These are phyloP conservation scores for Opisthograptis luteolata DNA, from an alignment of 2,888 invertebrate species.

Conservation along the genomic window DNA sequence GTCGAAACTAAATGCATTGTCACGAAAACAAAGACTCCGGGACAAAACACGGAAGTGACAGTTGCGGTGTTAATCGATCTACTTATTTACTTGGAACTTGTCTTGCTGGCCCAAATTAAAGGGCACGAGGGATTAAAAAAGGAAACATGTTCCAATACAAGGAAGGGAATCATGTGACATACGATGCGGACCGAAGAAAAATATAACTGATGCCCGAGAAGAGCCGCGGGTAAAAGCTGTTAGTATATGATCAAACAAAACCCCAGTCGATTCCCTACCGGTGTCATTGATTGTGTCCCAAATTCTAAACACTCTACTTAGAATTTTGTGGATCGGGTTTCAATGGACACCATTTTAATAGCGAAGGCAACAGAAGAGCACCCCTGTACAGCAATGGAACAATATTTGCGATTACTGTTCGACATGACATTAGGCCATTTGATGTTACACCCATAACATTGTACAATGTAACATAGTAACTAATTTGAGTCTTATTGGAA, in stretches of 20 bases:
- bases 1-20: constrained; percentile 56
- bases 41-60: constrained; percentile 65
- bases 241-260: no score
- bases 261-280: no score
- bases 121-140: not conserved
- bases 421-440: constrained; percentile 68
- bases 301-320: not conserved
- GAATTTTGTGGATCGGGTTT: constrained; percentile 27
- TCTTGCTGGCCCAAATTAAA: not conserved
- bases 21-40: constrained; percentile 53
- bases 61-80: constrained; percentile 36
- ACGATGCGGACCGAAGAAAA: no score
- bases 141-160: not conserved
- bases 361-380: constrained; percentile 29
- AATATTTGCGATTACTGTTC: constrained; percentile 42
- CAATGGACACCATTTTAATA: constrained; percentile 24
- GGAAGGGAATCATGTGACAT: no score
- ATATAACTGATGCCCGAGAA: no score
- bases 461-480: not conserved
- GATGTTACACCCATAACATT: constrained; percentile 13
- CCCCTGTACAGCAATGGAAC: no score
- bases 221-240: no score
- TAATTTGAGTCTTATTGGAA: not conserved
- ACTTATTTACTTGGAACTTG: constrained; percentile 14
- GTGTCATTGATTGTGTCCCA: not conserved